phyloP scores from a whole-genome alignment of 2,113 vertebrate genomes.

The Crocuta crocuta region DNA sequence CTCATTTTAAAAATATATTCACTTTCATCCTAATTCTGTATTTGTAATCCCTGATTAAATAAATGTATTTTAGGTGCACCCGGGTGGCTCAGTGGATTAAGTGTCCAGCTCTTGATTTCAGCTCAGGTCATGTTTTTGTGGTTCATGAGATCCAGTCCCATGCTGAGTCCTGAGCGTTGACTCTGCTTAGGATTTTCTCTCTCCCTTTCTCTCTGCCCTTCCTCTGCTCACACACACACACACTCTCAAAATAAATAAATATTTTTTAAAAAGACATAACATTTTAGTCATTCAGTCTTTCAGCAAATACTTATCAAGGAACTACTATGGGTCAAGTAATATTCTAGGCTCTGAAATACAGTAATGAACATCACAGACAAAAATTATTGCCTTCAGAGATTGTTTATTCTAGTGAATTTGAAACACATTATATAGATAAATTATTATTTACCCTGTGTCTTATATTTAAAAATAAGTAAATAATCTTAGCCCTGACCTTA shows the following conservation, averaged over 20 bases:
- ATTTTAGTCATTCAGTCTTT: neutral
- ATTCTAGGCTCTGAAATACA: neutral
- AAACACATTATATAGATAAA: neutral
- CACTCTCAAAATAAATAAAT: no score
- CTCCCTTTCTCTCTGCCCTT: no score
- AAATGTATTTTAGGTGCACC: no score
- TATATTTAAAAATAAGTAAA: constrained; percentile 47
- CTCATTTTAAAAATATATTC: constrained; percentile 23
- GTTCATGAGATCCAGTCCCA: no score
- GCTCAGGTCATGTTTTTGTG: no score
- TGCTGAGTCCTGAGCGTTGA: no score
- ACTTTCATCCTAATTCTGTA: neutral
- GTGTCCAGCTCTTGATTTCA: no score
- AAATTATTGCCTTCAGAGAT: neutral
- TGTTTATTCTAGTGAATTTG: neutral
- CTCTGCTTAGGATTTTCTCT: no score
- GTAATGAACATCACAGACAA: constrained; percentile 18
- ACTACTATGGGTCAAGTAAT: neutral
- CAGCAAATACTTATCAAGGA: neutral
- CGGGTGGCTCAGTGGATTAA: no score
- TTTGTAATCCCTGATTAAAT: neutral
- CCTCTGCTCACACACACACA: no score
- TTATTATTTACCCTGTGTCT: constrained; percentile 3
- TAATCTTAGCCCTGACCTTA: neutral
- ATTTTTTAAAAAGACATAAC: no score